Evolutionary conservation across 2,797 vertebrate species (phyloP).

Genomic region (Sphaeramia orbicularis): DNA sequence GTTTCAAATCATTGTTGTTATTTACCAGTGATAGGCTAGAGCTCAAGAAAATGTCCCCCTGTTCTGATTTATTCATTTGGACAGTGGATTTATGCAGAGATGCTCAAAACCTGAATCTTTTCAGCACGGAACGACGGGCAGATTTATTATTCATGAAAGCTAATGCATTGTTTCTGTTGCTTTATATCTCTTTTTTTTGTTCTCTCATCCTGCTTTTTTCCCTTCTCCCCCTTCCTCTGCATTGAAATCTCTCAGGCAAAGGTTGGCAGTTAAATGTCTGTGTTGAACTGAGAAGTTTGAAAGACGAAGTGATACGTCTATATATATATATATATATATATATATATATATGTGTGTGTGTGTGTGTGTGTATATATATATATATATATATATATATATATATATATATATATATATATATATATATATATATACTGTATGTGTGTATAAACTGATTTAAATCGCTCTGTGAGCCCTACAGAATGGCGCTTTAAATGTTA

Average conservation of each 20-base stretch:
- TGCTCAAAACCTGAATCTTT: constrained; percentile 75
- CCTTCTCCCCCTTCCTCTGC: constrained; percentile 39
- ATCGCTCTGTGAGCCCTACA: constrained; percentile 88
- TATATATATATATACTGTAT: constrained; percentile 19
- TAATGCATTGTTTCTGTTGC: constrained; percentile 89
- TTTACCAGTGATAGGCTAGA: constrained; percentile 73
- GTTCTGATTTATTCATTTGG: constrained; percentile 83
- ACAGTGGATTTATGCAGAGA: constrained; percentile 80
- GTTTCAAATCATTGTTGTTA: constrained; percentile 77
- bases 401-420: background rate
- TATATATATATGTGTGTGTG: background rate
- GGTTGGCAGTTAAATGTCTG: constrained; percentile 87
- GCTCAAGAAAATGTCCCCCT: constrained; percentile 68
- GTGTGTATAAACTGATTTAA: constrained; percentile 88
- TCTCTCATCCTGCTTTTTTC: constrained; percentile 53
- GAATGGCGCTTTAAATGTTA: constrained; percentile 91
- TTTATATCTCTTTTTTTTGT: constrained; percentile 79
- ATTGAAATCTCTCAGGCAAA: constrained; percentile 81
- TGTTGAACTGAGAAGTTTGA: constrained; percentile 89
- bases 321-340: constrained; percentile 7
- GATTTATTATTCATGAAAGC: constrained; percentile 88
- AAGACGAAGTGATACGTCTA: constrained; percentile 75
- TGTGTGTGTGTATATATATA: constrained; percentile 29
- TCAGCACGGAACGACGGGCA: constrained; percentile 70
- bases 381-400: constrained; percentile 7